A percentile compares a stretch with the other conserved stretches of the same genome.
These are phyloP conservation scores for Enteromius unitaeniatus DNA, from an alignment of 2,797 vertebrate species.

Conservation along the genomic window DNA sequence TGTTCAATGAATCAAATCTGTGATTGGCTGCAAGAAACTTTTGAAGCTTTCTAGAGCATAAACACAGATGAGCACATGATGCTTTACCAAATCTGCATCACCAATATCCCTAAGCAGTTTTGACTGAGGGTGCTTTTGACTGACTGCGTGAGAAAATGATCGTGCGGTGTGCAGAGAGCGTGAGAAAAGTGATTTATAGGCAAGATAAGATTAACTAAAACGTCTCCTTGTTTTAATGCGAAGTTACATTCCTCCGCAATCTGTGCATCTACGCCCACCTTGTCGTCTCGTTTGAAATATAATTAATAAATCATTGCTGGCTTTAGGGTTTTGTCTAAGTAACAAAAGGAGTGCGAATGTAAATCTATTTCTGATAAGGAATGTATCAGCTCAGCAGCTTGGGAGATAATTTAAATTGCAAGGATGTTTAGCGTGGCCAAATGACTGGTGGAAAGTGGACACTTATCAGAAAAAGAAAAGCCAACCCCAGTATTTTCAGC, in stretches of 20 bases:
- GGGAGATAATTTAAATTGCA: constrained; percentile 64
- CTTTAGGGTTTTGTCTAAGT: constrained; percentile 10
- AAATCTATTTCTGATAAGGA: constrained; percentile 55
- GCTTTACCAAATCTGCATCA: background rate
- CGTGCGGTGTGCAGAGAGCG: too few species aligned
- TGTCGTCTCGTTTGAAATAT: constrained; percentile 10
- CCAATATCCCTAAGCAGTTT: background rate
- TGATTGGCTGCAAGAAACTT: background rate
- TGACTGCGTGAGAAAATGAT: background rate
- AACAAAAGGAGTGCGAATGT: constrained; percentile 30
- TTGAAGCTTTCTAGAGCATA: background rate
- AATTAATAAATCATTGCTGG: constrained; percentile 22
- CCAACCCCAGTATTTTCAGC: constrained; percentile 69
- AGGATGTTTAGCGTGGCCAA: constrained; percentile 61
- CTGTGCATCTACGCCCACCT: constrained; percentile 35
- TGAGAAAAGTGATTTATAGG: background rate
- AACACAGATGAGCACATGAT: background rate
- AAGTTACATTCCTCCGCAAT: constrained; percentile 38
- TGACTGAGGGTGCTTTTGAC: background rate
- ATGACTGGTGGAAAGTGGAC: constrained; percentile 67
- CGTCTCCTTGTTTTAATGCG: constrained; percentile 29
- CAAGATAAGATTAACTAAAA: background rate
- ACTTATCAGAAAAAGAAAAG: constrained; percentile 75
- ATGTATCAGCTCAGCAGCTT: constrained; percentile 58
- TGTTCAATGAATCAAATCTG: background rate